Evolutionary conservation across 2,797 vertebrate species (phyloP).

Genomic region (Lepus oiostolus): DNA sequence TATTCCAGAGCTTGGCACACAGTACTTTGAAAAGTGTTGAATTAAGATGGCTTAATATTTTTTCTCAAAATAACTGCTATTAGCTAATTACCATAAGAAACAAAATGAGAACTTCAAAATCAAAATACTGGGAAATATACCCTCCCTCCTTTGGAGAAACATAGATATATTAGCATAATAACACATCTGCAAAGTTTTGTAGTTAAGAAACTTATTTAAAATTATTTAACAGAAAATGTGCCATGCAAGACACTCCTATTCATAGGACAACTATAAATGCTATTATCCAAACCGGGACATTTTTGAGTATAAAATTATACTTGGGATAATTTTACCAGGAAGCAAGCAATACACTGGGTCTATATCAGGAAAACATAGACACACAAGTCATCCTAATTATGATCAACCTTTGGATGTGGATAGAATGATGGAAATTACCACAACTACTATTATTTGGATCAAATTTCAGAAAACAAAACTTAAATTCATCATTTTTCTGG

Average conservation of each 20-base stretch:
- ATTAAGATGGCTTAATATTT: slow-evolving; percentile 20
- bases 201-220: slow-evolving; percentile 39
- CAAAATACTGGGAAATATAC: background rate
- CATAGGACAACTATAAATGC: background rate
- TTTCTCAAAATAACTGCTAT: slow-evolving; percentile 13
- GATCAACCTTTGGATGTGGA: background rate
- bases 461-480: background rate
- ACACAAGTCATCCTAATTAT: background rate
- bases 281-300: background rate
- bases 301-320: background rate
- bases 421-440: background rate
- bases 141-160: background rate
- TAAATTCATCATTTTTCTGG: background rate
- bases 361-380: background rate
- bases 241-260: slow-evolving; percentile 12
- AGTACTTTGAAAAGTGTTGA: background rate
- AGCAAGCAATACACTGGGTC: background rate
- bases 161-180: background rate
- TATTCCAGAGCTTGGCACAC: background rate
- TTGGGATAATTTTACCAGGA: background rate
- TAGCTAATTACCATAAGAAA: slow-evolving; percentile 34
- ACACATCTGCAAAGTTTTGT: background rate
- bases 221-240: slow-evolving; percentile 12
- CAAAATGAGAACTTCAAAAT: slow-evolving; percentile 31
- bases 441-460: background rate